Evolutionary conservation across 2,888 invertebrate species (phyloP).

Genomic region (Clusia tigrina): DNA sequence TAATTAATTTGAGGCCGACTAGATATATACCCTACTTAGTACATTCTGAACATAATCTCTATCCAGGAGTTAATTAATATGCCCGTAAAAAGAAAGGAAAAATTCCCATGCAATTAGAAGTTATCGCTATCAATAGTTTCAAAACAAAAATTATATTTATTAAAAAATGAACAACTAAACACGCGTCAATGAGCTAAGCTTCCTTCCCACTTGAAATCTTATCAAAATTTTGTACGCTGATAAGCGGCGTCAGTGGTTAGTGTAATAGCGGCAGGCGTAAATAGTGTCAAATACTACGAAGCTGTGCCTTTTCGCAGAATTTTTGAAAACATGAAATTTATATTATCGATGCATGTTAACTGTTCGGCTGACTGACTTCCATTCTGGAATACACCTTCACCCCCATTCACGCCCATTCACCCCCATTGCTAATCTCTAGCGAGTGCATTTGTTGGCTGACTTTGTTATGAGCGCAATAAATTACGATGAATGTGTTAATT

Average conservation of each 20-base stretch:
- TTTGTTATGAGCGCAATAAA: conserved; percentile 44
- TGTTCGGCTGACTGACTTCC: no score
- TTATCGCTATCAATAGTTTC: background rate
- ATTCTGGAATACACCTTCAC: background rate
- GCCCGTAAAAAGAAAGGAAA: no score
- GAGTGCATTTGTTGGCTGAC: conserved; percentile 1
- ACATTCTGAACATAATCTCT: no score
- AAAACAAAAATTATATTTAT: conserved; percentile 13
- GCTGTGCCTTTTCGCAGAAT: background rate
- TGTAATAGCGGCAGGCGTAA: background rate
- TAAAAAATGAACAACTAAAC: conserved; percentile 16
- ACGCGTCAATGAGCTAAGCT: conserved; percentile 17
- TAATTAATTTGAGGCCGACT: no score
- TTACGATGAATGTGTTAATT: conserved; percentile 57
- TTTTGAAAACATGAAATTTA: conserved; percentile 12
- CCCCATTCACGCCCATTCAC: background rate
- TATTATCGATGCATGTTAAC: background rate
- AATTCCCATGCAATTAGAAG: no score
- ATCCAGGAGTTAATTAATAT: no score
- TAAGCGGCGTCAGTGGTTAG: conserved; percentile 9
- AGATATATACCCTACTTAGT: no score
- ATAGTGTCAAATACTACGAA: background rate
- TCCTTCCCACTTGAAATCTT: conserved; percentile 18
- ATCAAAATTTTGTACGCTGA: conserved; percentile 18
- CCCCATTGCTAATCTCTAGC: conserved; percentile 24